Evolutionary conservation across 2,888 invertebrate genomes (phyloP), one percentile per base, ranked within the genome.

Genomic region (Drosophila robusta): DNA sequence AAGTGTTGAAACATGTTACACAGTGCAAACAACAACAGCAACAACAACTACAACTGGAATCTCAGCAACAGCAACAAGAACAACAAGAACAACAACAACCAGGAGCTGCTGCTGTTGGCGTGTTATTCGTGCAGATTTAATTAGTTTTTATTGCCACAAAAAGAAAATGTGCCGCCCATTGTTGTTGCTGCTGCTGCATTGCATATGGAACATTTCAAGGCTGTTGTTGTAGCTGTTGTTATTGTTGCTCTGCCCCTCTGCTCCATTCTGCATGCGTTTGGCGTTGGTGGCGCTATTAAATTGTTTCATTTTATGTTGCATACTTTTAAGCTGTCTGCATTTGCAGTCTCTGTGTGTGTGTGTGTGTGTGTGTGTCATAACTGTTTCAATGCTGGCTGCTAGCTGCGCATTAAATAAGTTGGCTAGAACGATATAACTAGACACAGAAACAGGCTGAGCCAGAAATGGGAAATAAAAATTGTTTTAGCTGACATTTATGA

Each of bases 1-100:
- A 84, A 84, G 84, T 84, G 84, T 87, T 84, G 81, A 84, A 87
- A 78, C 84, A 84, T 84, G 84, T 84, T 84, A 75, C 79, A 68
- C 75, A 50, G 58, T 58, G 55, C 42, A 41, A 60, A 41, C 38
- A 51, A 39, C 51, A 47, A 18, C 50, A 49, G 9, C 45, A 60
- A 41, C 38, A 51, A 39, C 51, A 47, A 18, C 50, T 49, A 12
- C 45, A 42, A 3, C 45, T 46, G 14, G 41, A 56, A 26, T 34
- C 34, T 34, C 12, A 34, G 34, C 50, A 44, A 9, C 26, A 49
- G 4, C 41, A 56, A 39, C 14, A 56, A 49, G 62, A 22, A 22
- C 29, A 58, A 45, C 41, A 56, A 39, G 12, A 56, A 49, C 65
- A 22, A 22, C 29, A 58, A 45, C 65, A 69, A 65, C 66, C 54